Conservation (phyloP, 2,888 invertebrate genomes). For the Erynnis tages region DNA sequence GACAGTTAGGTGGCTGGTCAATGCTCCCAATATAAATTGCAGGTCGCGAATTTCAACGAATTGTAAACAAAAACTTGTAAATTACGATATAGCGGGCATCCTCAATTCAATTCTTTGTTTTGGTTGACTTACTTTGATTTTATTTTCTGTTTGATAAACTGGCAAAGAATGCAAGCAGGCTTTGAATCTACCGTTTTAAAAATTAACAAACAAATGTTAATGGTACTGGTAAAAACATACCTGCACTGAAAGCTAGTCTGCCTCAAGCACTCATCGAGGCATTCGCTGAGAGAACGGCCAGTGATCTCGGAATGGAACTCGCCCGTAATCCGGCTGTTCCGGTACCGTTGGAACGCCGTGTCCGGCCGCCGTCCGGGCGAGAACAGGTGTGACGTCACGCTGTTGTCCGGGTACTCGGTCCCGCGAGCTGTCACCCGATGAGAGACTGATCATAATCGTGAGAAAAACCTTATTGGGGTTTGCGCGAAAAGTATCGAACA, state of each 20-base stretch:
- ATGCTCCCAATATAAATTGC: not conserved
- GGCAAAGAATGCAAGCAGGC: too few species aligned
- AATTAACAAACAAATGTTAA: too few species aligned
- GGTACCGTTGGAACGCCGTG: conserved; percentile 93
- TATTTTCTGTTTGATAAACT: too few species aligned
- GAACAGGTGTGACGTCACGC: conserved; percentile 91
- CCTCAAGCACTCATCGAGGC: conserved; percentile 93
- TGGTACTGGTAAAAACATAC: conserved; percentile 76
- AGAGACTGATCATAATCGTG: conserved; percentile 74
- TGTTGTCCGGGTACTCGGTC: conserved; percentile 94
- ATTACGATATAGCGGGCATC: not conserved
- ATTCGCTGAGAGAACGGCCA: conserved; percentile 93
- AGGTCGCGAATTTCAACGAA: not conserved
- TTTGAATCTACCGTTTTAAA: too few species aligned
- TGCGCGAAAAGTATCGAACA: not conserved
- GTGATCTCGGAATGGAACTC: conserved; percentile 95
- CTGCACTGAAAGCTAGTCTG: conserved; percentile 95
- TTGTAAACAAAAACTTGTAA: not conserved
- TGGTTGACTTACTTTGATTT: too few species aligned
- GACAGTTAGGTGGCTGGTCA: not conserved
- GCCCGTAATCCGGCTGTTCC: conserved; percentile 92
- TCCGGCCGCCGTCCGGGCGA: conserved; percentile 91
- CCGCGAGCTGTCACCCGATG: conserved; percentile 89
- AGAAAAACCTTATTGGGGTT: conserved; percentile 65
- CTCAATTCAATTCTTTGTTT: too few species aligned